Evolutionary conservation across 2,888 invertebrate species (phyloP).

Genomic region (Drosophila flavopinicola): DNA sequence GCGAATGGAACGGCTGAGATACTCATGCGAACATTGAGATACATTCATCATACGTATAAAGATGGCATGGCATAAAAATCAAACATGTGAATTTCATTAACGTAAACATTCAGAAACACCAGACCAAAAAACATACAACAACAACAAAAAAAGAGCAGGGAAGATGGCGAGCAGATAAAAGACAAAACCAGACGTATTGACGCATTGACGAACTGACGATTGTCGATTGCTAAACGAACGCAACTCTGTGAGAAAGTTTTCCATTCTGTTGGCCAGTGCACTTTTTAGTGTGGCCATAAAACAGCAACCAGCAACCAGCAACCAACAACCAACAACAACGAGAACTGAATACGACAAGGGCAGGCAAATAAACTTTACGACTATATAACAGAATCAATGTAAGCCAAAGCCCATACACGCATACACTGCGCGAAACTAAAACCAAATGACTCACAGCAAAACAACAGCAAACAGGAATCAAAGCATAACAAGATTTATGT

Average conservation of each 20-base stretch:
- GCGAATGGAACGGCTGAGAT: slow-evolving; percentile 13
- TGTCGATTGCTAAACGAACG: slow-evolving; percentile 21
- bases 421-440: slow-evolving; percentile 38
- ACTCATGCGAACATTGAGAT: slow-evolving; percentile 37
- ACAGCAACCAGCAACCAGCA: slow-evolving; percentile 43
- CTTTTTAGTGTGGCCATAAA: slow-evolving; percentile 74
- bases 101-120: slow-evolving; percentile 49
- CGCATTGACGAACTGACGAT: slow-evolving; percentile 22
- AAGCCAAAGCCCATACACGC: slow-evolving; percentile 56
- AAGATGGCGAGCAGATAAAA: slow-evolving; percentile 67
- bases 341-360: slow-evolving; percentile 56
- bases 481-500: background rate
- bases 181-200: slow-evolving; percentile 33
- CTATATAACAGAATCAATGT: slow-evolving; percentile 78
- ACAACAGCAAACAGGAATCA: background rate
- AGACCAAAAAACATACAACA: slow-evolving; percentile 28
- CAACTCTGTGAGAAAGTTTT: slow-evolving; percentile 71
- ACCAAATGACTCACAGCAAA: background rate
- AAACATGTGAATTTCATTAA: slow-evolving; percentile 76
- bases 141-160: background rate
- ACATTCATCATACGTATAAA: slow-evolving; percentile 67
- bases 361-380: slow-evolving; percentile 78
- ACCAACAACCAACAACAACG: slow-evolving; percentile 32
- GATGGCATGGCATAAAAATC: slow-evolving; percentile 59
- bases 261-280: slow-evolving; percentile 71